Evolutionary conservation across 2,113 vertebrate species (phyloP), one percentile per base, ranked within the genome.

Genomic region (Chlorodrepanis virens): DNA sequence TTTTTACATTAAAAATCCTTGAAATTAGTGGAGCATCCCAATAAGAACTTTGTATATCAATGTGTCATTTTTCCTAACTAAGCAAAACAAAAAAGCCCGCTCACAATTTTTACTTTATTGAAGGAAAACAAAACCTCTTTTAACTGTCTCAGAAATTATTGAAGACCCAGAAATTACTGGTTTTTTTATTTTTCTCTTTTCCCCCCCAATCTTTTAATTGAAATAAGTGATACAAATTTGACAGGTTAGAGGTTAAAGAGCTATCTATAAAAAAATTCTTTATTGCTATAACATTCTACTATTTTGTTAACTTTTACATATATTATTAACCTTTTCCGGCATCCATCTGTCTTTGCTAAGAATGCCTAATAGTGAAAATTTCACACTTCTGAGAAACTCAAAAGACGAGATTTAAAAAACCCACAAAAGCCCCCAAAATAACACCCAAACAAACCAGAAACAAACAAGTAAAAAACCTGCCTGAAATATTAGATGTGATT

Each of bases 161-260:
- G 11, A 82, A 64, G 31, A 6, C 8, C 67, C 5, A 76, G 0
- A 27, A 20, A 69, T 20, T 1, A 31, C 5, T 39, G 5, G 37
- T 6, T 50, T 7, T 42, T 25, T 12, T 8, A 3, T 8, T 28
- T 14, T 56, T 5, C 4, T 20, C 2, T 18, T 31, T 9, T 1
- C 0, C 4, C 12, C 52, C 12, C 22, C 39, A 59, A 60, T 27
- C 59, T 94, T 91, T 1, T 71, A 74, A 74, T 84, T 93, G 63
- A 83, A 94, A 74, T 47, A 63, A 86, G 45, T 67, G 12, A 77
- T 89, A 93, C 33, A 90, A 93, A 59, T 86, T 61, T 96, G 86
- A 33, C 29, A 65, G 9, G 52, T 72, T 87, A 85, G 50, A 52
- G 27, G 50, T 86, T 21, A 89, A 29, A 52, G 54, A 92, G 37